These are phyloP conservation scores for Pollenia angustigena DNA, from an alignment of 2,888 invertebrate species.

Conservation along the genomic window DNA sequence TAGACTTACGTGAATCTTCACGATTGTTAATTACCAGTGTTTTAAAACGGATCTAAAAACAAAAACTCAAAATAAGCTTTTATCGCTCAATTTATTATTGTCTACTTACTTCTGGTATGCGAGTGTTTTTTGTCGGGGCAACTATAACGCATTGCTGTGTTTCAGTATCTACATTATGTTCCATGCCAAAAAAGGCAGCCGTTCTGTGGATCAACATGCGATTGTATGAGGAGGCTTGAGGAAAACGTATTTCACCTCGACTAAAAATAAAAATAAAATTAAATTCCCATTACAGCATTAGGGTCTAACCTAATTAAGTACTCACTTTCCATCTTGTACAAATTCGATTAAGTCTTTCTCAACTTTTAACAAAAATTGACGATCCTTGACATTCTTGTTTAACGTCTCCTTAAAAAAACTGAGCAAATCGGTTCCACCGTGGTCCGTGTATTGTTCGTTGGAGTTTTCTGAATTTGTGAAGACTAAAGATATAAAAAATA, in stretches of 20 bases:
- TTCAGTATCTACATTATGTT: conserved; percentile 95
- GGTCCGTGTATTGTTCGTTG: conserved; percentile 90
- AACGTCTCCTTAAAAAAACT: conserved; percentile 95
- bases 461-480: conserved; percentile 88
- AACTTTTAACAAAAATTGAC: conserved; percentile 92
- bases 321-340: conserved; percentile 88
- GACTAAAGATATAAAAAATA: conserved; percentile 78
- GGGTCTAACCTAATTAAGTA: background rate
- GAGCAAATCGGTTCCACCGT: conserved; percentile 91
- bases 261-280: conserved; percentile 82
- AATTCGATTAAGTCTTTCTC: conserved; percentile 94
- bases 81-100: background rate
- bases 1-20: conserved; percentile 90
- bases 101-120: conserved; percentile 83
- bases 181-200: conserved; percentile 96
- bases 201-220: conserved; percentile 98
- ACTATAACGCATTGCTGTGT: conserved; percentile 92
- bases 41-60: conserved; percentile 87
- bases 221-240: conserved; percentile 97
- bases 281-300: too few species aligned
- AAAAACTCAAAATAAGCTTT: background rate
- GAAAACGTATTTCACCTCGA: conserved; percentile 92
- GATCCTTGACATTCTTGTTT: conserved; percentile 95
- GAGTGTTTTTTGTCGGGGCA: conserved; percentile 88
- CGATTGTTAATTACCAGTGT: conserved; percentile 89